Conservation (phyloP, 2,113 vertebrate species). For the Psittacus erithacus region DNA sequence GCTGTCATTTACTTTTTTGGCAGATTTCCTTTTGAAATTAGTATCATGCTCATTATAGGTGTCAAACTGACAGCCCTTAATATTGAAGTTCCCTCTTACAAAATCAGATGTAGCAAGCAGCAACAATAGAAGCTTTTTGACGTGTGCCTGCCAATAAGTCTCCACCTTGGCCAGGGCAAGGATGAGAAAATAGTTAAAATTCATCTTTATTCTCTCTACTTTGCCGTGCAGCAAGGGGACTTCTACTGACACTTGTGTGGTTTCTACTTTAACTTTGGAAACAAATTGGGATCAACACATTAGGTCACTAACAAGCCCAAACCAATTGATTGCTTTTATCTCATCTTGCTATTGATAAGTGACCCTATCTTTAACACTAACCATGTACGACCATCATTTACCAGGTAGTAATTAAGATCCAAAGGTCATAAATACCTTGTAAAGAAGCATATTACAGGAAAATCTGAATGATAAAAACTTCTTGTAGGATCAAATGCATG, state of each 20-base stretch:
- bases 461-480: not conserved
- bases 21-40: constrained; percentile 39
- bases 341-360: not conserved
- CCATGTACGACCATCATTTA: not conserved
- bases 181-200: not conserved
- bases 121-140: not conserved
- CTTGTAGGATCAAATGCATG: not conserved
- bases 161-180: not conserved
- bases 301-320: not conserved
- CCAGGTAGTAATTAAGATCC: not conserved
- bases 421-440: not conserved
- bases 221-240: not conserved
- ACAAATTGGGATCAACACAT: not conserved
- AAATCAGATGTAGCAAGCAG: not conserved
- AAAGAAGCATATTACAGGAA: not conserved
- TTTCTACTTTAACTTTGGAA: not conserved
- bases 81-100: not conserved
- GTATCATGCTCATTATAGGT: constrained; percentile 9
- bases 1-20: constrained; percentile 31
- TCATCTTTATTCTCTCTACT: not conserved
- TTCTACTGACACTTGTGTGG: not conserved
- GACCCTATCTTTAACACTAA: not conserved
- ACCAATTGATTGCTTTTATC: not conserved
- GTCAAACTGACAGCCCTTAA: constrained; percentile 31
- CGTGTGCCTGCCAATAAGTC: not conserved